A percentile compares a stretch with the other conserved stretches of the same genome.
Evolutionary conservation across 2,113 vertebrate genomes (phyloP).

Genomic region (Pelecanoides urinatrix): DNA sequence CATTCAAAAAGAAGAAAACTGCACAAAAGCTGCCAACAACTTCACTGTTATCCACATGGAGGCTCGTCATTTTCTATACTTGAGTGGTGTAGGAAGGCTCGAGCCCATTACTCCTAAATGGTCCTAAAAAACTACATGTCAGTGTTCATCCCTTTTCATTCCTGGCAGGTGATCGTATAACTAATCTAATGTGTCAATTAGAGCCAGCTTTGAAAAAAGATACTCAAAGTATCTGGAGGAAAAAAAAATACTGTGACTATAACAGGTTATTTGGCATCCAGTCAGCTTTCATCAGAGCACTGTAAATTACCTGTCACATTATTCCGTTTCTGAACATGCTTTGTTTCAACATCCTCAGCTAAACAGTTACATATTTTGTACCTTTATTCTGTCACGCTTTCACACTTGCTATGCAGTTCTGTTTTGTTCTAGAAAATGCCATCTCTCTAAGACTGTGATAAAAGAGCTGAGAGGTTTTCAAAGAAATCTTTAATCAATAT

Average conservation of each 20-base stretch:
- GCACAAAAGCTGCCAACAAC: not conserved
- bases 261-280: constrained; percentile 26
- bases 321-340: not conserved
- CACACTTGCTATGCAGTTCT: not conserved
- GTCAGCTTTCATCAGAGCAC: constrained; percentile 33
- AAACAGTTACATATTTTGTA: constrained; percentile 26
- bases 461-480: not conserved
- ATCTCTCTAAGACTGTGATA: not conserved
- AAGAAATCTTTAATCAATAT: constrained; percentile 41
- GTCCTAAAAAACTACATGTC: not conserved
- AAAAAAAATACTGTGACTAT: not conserved
- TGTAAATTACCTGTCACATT: constrained; percentile 35
- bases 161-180: not conserved
- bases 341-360: constrained; percentile 34
- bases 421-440: constrained; percentile 40
- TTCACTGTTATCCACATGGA: not conserved
- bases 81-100: not conserved
- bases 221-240: not conserved
- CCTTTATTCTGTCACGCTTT: constrained; percentile 26
- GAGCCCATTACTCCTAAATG: not conserved
- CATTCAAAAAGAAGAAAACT: not conserved
- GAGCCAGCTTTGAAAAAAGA: not conserved
- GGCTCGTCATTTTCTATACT: not conserved
- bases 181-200: constrained; percentile 24
- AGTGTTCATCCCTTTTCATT: not conserved